phyloP scores from a whole-genome alignment of 2,888 invertebrate species.

The Stramonita haemastoma region DNA sequence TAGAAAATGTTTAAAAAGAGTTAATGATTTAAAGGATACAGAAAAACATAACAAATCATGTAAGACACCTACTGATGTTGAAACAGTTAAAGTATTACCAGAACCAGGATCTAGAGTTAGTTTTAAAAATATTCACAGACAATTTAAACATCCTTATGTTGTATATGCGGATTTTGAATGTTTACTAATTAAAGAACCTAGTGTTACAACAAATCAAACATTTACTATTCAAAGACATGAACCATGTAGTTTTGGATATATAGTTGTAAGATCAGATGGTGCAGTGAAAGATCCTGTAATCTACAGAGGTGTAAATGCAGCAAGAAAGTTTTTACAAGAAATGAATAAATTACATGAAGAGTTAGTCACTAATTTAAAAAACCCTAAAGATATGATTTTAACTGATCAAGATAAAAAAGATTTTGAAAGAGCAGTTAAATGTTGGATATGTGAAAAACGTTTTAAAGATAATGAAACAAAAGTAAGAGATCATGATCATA shows the following conservation, averaged over 20 bases:
- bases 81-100: too few species aligned
- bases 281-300: too few species aligned
- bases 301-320: too few species aligned
- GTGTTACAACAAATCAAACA: background rate
- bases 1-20: too few species aligned
- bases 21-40: too few species aligned
- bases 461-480: conserved; percentile 1
- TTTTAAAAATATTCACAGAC: background rate
- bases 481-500: conserved; percentile 11
- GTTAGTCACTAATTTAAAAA: background rate
- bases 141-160: background rate
- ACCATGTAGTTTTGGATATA: background rate
- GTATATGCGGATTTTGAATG: background rate
- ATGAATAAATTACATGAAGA: background rate
- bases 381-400: background rate
- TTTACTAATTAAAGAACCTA: background rate
- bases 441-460: background rate
- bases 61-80: too few species aligned
- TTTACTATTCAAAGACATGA: conserved; percentile 4
- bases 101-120: background rate
- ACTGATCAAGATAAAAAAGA: background rate
- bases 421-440: background rate
- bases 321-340: background rate
- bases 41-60: too few species aligned
- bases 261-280: background rate